Percentiles rank a stretch among this genome's conserved stretches.
phyloP scores from a whole-genome alignment of 2,797 vertebrate species.

The Schizothorax lantsangensis region DNA sequence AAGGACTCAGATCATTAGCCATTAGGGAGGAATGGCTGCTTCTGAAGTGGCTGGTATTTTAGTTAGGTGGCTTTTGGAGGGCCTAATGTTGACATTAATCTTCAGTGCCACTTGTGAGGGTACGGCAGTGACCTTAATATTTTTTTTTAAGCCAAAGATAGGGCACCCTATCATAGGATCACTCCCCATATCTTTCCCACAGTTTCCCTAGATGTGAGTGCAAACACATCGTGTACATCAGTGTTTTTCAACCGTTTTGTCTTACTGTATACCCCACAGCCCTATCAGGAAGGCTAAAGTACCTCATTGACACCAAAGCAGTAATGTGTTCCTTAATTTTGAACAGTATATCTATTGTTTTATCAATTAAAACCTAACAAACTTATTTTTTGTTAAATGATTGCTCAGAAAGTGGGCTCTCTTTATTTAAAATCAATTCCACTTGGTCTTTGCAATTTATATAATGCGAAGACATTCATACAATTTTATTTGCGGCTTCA shows the following conservation, averaged over 20 bases:
- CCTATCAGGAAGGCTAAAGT: neutral
- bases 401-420: neutral
- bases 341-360: neutral
- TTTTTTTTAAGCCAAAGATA: slow-evolving; percentile 27
- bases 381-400: neutral
- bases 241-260: neutral
- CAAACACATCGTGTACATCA: neutral
- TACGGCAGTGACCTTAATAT: slow-evolving; percentile 45
- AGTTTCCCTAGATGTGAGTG: neutral
- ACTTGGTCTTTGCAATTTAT: neutral
- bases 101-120: slow-evolving; percentile 27
- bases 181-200: neutral
- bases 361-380: neutral
- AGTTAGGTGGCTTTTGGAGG: slow-evolving; percentile 54
- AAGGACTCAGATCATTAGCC: slow-evolving; percentile 65
- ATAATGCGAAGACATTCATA: neutral
- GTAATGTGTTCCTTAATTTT: no score
- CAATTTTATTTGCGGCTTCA: neutral
- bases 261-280: neutral
- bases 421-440: neutral
- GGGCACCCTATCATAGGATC: neutral
- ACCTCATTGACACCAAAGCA: neutral
- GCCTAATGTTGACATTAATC: slow-evolving; percentile 60
- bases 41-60: slow-evolving; percentile 55
- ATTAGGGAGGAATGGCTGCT: slow-evolving; percentile 60